phyloP scores from a whole-genome alignment of 1,140 invertebrate genomes.

The Globodera ellingtonae region DNA sequence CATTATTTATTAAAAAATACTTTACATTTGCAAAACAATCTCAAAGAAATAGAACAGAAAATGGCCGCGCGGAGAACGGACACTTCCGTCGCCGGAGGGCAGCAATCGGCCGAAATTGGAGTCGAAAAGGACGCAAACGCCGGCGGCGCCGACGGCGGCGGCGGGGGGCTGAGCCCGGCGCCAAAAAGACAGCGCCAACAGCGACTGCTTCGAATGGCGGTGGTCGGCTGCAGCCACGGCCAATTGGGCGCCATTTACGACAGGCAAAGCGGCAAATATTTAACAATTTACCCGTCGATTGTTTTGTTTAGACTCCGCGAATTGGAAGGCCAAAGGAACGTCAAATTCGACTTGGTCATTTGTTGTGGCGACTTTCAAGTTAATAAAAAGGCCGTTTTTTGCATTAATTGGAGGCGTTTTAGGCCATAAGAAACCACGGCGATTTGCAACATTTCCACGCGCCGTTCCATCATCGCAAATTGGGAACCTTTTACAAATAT shows the following conservation, averaged over 20 bases:
- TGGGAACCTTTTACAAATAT: conserved; percentile 94
- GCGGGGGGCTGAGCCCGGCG: background rate
- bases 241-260: conserved; percentile 93
- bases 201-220: conserved; percentile 71
- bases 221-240: conserved; percentile 96
- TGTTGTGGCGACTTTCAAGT: conserved; percentile 92
- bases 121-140: background rate
- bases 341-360: conserved; percentile 82
- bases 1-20: too few species aligned
- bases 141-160: background rate
- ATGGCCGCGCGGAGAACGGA: background rate
- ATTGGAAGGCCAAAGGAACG: conserved; percentile 72
- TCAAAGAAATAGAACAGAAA: background rate
- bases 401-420: conserved; percentile 18
- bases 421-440: conserved; percentile 67
- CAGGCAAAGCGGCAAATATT: conserved; percentile 63
- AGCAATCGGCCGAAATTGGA: background rate
- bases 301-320: conserved; percentile 50
- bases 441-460: conserved; percentile 86
- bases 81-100: background rate
- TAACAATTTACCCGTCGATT: background rate
- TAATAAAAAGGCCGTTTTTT: conserved; percentile 16
- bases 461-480: conserved; percentile 84
- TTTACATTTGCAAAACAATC: background rate
- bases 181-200: conserved; percentile 7